A percentile compares a stretch with the other conserved stretches of the same genome.
These are phyloP conservation scores for Mythimna ferrago DNA, from an alignment of 2,888 invertebrate species.

Conservation along the genomic window DNA sequence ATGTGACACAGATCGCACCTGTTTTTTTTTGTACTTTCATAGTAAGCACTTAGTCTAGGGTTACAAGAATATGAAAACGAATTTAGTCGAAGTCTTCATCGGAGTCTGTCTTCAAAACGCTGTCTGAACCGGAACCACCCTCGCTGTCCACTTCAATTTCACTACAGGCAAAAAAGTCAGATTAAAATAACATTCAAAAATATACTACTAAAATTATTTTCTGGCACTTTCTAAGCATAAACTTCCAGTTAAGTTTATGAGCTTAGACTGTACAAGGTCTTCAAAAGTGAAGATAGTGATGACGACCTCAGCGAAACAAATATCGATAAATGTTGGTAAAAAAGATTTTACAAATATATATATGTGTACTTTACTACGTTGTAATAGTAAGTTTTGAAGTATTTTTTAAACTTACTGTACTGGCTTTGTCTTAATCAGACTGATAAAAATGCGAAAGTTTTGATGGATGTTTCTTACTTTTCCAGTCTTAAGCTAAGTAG, in stretches of 20 bases:
- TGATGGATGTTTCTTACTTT: too few relatives aligned
- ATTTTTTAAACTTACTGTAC: too few relatives aligned
- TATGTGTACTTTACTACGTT: too few relatives aligned
- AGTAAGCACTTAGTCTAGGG: constrained; percentile 69
- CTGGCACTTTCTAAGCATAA: too few relatives aligned
- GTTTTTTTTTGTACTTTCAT: constrained; percentile 55
- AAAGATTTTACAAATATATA: too few relatives aligned
- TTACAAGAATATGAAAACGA: constrained; percentile 50
- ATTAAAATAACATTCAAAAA: constrained; percentile 7
- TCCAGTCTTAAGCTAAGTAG: too few relatives aligned
- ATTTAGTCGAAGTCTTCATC: constrained; percentile 88
- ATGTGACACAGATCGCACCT: constrained; percentile 58
- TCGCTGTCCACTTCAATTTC: constrained; percentile 87
- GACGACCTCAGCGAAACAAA: too few relatives aligned
- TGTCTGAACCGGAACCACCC: constrained; percentile 86
- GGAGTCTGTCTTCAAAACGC: constrained; percentile 87
- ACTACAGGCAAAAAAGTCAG: constrained; percentile 68
- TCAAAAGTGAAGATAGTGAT: constrained; percentile 9
- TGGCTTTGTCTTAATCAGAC: too few relatives aligned
- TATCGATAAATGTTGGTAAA: too few relatives aligned
- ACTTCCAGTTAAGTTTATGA: not conserved
- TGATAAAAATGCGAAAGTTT: too few relatives aligned
- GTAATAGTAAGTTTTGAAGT: too few relatives aligned
- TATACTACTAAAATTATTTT: not conserved
- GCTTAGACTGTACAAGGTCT: not conserved